phyloP scores from a whole-genome alignment of 2,888 invertebrate species.

The Melikaiella ostensackeni region DNA sequence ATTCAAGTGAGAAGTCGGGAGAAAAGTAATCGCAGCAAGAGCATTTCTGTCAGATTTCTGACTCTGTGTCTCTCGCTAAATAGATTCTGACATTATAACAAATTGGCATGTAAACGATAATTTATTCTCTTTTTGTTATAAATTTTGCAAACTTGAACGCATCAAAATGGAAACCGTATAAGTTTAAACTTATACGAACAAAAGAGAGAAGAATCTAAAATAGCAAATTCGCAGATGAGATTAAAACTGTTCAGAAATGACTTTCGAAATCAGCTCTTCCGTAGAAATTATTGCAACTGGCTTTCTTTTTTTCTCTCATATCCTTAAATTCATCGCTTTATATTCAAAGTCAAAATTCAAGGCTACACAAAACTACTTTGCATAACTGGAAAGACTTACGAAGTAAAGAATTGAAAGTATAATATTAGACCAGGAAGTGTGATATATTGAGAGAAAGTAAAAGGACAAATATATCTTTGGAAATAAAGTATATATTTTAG shows the following conservation, averaged over 20 bases:
- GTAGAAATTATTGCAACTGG: not conserved
- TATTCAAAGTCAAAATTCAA: not conserved
- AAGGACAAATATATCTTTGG: not conserved
- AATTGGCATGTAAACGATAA: too few species aligned
- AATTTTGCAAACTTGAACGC: too few species aligned
- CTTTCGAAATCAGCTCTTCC: too few species aligned
- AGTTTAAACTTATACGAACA: too few species aligned
- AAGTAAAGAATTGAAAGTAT: not conserved
- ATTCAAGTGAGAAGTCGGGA: not conserved
- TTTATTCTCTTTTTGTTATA: too few species aligned
- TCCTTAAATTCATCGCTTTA: not conserved
- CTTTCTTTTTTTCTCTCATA: not conserved
- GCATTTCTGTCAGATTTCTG: too few species aligned
- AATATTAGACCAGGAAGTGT: not conserved
- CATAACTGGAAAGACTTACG: not conserved
- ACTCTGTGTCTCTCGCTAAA: too few species aligned
- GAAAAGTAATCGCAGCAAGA: not conserved
- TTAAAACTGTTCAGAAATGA: too few species aligned
- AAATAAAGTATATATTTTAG: not conserved
- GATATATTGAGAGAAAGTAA: not conserved
- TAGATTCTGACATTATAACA: too few species aligned
- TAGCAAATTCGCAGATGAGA: too few species aligned
- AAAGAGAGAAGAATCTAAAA: too few species aligned
- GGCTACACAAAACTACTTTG: not conserved
- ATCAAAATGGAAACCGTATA: too few species aligned